A percentile compares a stretch with the other conserved stretches of the same genome.
These are phyloP conservation scores for Planococcus citri DNA, from an alignment of 1,140 invertebrate genomes.

Conservation along the genomic window DNA sequence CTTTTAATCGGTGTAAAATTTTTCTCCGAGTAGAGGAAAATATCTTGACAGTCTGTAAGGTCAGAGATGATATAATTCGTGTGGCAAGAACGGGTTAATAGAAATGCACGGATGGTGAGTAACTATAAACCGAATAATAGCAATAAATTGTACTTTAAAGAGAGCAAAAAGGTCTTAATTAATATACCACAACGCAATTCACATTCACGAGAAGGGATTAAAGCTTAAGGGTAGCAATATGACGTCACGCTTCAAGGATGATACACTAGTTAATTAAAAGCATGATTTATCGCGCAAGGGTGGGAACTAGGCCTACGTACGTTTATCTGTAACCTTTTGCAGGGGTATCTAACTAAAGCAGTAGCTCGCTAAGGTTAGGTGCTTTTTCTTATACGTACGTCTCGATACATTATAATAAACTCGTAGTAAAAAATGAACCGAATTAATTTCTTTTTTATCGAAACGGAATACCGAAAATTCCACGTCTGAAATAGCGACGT, in stretches of 20 bases:
- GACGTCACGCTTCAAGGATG: conserved; percentile 17
- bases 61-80: no score
- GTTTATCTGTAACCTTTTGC: background rate
- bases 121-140: background rate
- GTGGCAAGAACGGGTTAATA: no score
- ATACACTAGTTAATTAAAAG: conserved; percentile 20
- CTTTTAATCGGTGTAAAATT: no score
- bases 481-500: no score
- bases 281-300: conserved; percentile 15
- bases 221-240: conserved; percentile 18
- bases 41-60: no score
- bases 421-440: no score
- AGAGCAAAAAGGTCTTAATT: conserved; percentile 18
- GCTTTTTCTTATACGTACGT: no score
- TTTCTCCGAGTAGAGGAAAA: no score
- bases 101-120: no score
- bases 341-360: background rate
- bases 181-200: conserved; percentile 7
- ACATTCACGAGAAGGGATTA: conserved; percentile 9
- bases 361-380: background rate
- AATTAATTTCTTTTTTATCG: no score
- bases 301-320: background rate
- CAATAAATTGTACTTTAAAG: background rate
- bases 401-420: no score
- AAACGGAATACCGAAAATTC: no score